A percentile compares a stretch with the other conserved stretches of the same genome.
Evolutionary conservation across 2,888 invertebrate species (phyloP).

Genomic region (Fragum fragum): DNA sequence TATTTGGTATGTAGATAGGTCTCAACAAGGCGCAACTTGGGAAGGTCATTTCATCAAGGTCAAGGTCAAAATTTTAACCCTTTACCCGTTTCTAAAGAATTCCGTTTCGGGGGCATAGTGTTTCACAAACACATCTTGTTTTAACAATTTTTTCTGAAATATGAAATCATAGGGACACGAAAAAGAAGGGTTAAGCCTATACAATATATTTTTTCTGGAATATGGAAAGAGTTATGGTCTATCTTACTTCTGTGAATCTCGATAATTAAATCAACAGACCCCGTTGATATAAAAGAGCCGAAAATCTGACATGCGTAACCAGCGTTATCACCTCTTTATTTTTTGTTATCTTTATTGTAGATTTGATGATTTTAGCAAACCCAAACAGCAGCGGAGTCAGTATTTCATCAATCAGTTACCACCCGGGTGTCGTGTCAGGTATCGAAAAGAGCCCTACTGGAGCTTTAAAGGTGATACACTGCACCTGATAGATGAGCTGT

Average conservation of each 20-base stretch:
- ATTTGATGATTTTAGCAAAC: conserved; percentile 52
- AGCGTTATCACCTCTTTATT: conserved; percentile 52
- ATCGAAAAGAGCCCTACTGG: conserved; percentile 1
- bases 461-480: background rate
- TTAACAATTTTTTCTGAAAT: too few relatives aligned
- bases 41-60: too few relatives aligned
- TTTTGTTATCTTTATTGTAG: conserved; percentile 57
- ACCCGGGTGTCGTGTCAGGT: conserved; percentile 27
- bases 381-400: conserved; percentile 29
- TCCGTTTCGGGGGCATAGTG: too few relatives aligned
- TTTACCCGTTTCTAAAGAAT: too few relatives aligned
- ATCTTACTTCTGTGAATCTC: conserved; percentile 8
- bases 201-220: background rate
- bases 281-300: conserved; percentile 27
- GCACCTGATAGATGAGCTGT: background rate
- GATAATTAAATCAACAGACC: conserved; percentile 26
- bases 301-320: conserved; percentile 55
- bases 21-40: too few relatives aligned
- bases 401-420: conserved; percentile 41
- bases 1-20: too few relatives aligned
- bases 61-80: too few relatives aligned
- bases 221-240: conserved; percentile 10
- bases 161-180: too few relatives aligned
- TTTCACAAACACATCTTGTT: too few relatives aligned
- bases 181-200: too few relatives aligned